Conservation (phyloP, 1,140 invertebrate species). For the Bombus cullumanus region DNA sequence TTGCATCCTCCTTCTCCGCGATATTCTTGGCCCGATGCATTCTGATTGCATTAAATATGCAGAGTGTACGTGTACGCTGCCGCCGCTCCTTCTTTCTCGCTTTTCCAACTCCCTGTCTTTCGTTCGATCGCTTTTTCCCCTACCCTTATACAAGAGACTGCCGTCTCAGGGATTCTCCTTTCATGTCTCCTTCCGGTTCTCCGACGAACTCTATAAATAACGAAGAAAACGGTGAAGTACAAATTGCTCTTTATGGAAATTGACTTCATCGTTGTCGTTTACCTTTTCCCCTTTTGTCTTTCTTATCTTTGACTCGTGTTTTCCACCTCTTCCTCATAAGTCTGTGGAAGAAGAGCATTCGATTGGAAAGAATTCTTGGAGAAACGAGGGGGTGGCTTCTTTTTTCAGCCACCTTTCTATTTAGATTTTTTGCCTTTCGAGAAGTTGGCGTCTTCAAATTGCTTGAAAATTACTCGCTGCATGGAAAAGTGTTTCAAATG, state of each 20-base stretch:
- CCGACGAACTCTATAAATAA: constrained; percentile 32
- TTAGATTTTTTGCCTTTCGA: background rate
- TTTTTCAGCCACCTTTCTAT: background rate
- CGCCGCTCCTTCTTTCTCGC: background rate
- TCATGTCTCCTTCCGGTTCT: background rate
- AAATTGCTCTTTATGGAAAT: constrained; percentile 51
- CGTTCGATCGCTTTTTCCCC: background rate
- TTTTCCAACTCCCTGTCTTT: background rate
- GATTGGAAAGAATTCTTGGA: background rate
- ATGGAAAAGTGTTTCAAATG: background rate
- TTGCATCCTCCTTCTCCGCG: constrained; percentile 31
- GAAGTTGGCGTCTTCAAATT: background rate
- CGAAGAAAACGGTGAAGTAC: background rate
- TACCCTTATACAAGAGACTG: background rate
- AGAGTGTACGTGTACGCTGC: constrained; percentile 41
- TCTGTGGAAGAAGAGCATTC: background rate
- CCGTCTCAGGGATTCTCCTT: constrained; percentile 1
- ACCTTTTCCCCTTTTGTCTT: background rate
- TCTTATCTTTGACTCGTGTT: background rate
- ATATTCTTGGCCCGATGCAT: constrained; percentile 60
- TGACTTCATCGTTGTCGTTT: constrained; percentile 14
- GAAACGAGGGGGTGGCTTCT: background rate
- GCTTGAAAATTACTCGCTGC: background rate
- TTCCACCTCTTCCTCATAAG: too few relatives aligned
- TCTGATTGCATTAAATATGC: constrained; percentile 62